Conservation (phyloP, 2,888 invertebrate genomes). For the Cephonodes hylas region DNA sequence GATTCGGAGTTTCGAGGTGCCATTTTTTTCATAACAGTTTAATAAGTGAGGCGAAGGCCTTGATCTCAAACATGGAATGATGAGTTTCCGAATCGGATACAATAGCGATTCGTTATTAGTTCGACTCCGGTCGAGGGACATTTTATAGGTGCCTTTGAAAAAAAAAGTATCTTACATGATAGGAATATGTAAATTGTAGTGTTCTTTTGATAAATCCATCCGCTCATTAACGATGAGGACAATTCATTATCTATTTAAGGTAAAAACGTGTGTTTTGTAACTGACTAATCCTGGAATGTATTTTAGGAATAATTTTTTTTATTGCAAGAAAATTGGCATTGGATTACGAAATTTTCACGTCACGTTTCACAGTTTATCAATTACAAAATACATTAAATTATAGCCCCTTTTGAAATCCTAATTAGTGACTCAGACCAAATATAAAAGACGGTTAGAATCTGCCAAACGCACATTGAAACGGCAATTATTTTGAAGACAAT, state of each 20-base stretch:
- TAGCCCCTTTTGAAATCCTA: background rate
- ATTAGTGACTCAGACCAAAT: constrained; percentile 33
- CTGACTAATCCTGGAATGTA: constrained; percentile 2
- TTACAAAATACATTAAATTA: constrained; percentile 3
- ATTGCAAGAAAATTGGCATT: background rate
- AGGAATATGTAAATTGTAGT: constrained; percentile 69
- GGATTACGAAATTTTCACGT: background rate
- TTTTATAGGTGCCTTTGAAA: constrained; percentile 79
- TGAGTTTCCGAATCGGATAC: background rate
- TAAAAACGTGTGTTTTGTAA: constrained; percentile 28
- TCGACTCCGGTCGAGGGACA: constrained; percentile 66
- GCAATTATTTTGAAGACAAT: too few relatives aligned
- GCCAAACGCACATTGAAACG: too few relatives aligned
- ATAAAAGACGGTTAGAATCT: too few relatives aligned
- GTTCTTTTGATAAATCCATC: constrained; percentile 72
- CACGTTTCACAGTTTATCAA: background rate
- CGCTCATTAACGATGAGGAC: constrained; percentile 56
- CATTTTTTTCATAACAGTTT: constrained; percentile 30
- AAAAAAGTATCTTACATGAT: constrained; percentile 28
- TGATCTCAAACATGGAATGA: constrained; percentile 17
- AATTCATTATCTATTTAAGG: constrained; percentile 39
- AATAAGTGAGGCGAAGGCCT: constrained; percentile 16
- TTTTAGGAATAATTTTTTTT: background rate
- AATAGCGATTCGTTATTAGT: constrained; percentile 36
- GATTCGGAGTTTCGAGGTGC: constrained; percentile 27